These are phyloP conservation scores for Tonatia bakeri DNA, from an alignment of 2,113 vertebrate species.

Conservation along the genomic window DNA sequence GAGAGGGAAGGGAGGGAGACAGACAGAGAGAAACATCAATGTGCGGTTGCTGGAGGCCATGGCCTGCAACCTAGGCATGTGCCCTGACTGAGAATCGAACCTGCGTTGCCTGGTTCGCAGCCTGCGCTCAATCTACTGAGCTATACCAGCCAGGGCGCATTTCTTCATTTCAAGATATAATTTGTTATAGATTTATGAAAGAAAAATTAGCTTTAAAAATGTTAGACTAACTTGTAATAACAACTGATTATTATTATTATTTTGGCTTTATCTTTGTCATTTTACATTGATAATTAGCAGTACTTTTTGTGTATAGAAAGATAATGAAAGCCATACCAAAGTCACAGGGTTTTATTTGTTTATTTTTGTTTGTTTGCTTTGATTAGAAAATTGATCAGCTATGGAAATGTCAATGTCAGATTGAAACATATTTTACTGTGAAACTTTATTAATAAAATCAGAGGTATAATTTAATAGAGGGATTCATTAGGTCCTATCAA, in stretches of 20 bases:
- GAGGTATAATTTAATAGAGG: background rate
- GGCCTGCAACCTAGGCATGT: too few species aligned
- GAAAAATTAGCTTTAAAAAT: slow-evolving; percentile 31
- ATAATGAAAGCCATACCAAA: slow-evolving; percentile 16
- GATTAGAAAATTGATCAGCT: background rate
- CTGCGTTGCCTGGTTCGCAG: too few species aligned
- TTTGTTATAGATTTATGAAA: slow-evolving; percentile 36
- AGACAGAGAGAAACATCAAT: too few species aligned
- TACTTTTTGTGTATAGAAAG: background rate
- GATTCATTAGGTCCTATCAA: background rate
- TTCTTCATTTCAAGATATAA: slow-evolving; percentile 8
- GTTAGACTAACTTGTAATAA: slow-evolving; percentile 22
- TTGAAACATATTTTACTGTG: slow-evolving; percentile 42
- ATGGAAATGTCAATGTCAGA: slow-evolving; percentile 11
- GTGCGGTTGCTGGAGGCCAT: too few species aligned
- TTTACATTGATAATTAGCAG: background rate
- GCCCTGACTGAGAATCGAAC: too few species aligned
- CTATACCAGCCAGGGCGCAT: too few species aligned
- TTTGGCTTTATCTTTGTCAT: background rate
- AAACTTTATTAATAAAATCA: slow-evolving; percentile 22
- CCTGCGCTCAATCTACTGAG: too few species aligned
- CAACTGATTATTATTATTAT: slow-evolving; percentile 19
- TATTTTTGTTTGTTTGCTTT: background rate
- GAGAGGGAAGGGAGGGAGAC: too few species aligned
- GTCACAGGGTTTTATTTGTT: background rate